These are phyloP conservation scores for Chelonus insularis DNA, from an alignment of 1,140 invertebrate species.

Conservation along the genomic window DNA sequence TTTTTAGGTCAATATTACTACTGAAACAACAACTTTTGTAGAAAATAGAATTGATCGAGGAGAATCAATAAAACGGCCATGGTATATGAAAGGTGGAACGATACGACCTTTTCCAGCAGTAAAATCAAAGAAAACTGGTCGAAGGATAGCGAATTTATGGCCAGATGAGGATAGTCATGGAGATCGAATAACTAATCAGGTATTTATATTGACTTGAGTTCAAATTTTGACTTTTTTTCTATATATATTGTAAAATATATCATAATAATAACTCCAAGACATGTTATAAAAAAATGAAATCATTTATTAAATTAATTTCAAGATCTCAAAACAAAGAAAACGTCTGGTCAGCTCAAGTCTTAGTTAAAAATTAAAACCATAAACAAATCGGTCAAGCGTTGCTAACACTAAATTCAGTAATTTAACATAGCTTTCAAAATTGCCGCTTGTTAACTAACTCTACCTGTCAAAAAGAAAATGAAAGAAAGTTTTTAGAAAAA, in stretches of 20 bases:
- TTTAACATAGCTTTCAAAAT: too few relatives aligned
- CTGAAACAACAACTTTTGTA: constrained; percentile 36
- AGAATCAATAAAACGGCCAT: constrained; percentile 58
- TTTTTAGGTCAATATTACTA: constrained; percentile 49
- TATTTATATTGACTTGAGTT: too few relatives aligned
- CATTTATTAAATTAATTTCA: too few relatives aligned
- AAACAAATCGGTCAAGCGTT: too few relatives aligned
- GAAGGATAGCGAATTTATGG: constrained; percentile 61
- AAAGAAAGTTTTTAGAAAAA: too few relatives aligned
- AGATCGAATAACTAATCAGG: constrained; percentile 73
- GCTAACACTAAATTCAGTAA: too few relatives aligned
- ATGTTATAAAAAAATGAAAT: not conserved
- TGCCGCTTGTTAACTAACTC: too few relatives aligned
- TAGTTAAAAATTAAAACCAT: too few relatives aligned
- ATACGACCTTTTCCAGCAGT: constrained; percentile 57
- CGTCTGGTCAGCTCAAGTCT: too few relatives aligned
- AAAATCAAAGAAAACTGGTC: constrained; percentile 53
- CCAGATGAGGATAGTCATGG: constrained; percentile 62
- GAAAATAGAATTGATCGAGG: constrained; percentile 36
- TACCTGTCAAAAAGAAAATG: too few relatives aligned
- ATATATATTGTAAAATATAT: not conserved
- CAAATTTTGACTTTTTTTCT: not conserved
- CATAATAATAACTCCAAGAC: too few relatives aligned
- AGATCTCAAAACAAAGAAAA: too few relatives aligned
- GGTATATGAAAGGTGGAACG: constrained; percentile 67